Conservation (phyloP, 2,797 vertebrate species). For the Takifugu rubripes region DNA sequence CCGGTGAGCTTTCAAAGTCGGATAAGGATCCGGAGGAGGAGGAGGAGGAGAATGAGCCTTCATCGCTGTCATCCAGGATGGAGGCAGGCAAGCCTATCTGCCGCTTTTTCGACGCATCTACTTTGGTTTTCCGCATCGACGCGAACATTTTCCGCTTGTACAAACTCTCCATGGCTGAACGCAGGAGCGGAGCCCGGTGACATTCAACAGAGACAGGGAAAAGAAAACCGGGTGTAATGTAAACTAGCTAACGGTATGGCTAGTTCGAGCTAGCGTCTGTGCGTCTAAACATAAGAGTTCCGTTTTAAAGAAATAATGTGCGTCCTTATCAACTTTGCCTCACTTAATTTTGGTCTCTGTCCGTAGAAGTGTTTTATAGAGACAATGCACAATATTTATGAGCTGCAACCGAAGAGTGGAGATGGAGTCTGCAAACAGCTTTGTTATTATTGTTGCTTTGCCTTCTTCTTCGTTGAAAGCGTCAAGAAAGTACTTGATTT, state of each 20-base stretch:
- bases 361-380: too few relatives aligned
- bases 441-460: too few relatives aligned
- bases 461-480: too few relatives aligned
- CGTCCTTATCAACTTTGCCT: too few relatives aligned
- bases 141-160: constrained; percentile 76
- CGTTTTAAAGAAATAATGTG: too few relatives aligned
- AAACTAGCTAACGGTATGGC: constrained; percentile 14
- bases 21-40: constrained; percentile 57
- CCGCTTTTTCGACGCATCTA: constrained; percentile 59
- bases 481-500: too few relatives aligned
- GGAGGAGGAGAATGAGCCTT: constrained; percentile 69
- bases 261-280: constrained; percentile 6
- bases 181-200: constrained; percentile 20
- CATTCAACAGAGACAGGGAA: constrained; percentile 24
- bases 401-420: too few relatives aligned
- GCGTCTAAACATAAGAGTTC: constrained; percentile 13
- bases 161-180: constrained; percentile 67
- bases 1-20: constrained; percentile 59
- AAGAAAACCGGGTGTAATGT: background rate
- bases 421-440: too few relatives aligned
- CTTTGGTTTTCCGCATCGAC: constrained; percentile 73
- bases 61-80: constrained; percentile 74
- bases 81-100: constrained; percentile 68
- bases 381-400: too few relatives aligned
- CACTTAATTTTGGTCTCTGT: too few relatives aligned